Evolutionary conservation across 2,888 invertebrate genomes (phyloP), one percentile per base, ranked within the genome.

Genomic region (Strigamia crassipes): DNA sequence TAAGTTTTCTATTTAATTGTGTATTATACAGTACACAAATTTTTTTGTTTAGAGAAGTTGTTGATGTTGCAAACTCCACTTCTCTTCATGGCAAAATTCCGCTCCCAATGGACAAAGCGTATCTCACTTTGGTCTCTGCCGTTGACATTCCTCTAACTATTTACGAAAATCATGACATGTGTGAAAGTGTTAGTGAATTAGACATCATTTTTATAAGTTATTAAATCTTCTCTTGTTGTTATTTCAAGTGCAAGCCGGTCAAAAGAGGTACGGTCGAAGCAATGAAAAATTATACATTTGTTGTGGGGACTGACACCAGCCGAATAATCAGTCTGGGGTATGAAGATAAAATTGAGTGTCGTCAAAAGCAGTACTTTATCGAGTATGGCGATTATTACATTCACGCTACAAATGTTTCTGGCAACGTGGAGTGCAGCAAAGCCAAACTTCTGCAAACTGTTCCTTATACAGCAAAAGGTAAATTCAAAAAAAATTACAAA

Each of bases 151-250:
- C 66, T 10, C 8, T 66, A 5, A 27, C 1, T 8, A 15, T 66
- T 66, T 66, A 66, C 27, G 66, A 66, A 66, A 66, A 66, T 66
- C 5, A 66, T 66, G 66, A 27, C 13, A 66, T 66, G 66, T 66
- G 66, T 31, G 66, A 66, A 23, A 23, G 27, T 4, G 66, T 66
- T 2, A 66, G 66, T 27, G 15, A n/a, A 51, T 12, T 66, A 18
- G 10, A 61, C 23, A n/a, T 61, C 4, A 61, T 23, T 61, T 61
- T 18, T 18, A 23, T 5, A 51, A 51, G 51, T 51, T 13, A 51
- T 51, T 23, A 13, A 46, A 46, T 10, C 27, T 31, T 27, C 2
- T 27, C 27, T 13, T 9, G 23, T 66, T 27, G 2, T 27, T 66
- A 8, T 27, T 23, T 23, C 61, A 61, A 66, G 66, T 66, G 66